Conservation (phyloP, 2,888 invertebrate species). For the Protonemura montana region DNA sequence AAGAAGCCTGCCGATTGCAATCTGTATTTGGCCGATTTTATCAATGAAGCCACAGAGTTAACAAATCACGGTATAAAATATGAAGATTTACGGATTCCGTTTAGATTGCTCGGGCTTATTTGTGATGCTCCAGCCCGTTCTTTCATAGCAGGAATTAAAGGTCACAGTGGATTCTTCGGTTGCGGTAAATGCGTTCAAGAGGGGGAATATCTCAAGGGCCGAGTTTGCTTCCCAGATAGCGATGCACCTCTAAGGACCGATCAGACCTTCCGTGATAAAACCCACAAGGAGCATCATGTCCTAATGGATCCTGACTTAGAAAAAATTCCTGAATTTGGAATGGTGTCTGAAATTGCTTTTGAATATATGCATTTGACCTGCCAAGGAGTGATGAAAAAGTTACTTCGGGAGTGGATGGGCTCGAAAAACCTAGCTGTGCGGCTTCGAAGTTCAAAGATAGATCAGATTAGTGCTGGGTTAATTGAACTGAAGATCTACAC, state of each 20-base stretch:
- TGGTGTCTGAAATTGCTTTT: slow-evolving; percentile 15
- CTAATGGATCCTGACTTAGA: neutral
- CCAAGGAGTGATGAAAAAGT: slow-evolving; percentile 26
- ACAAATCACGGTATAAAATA: slow-evolving; percentile 35
- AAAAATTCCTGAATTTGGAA: slow-evolving; percentile 25
- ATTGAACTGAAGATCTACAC: slow-evolving; percentile 14
- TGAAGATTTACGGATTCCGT: neutral
- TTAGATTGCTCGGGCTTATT: slow-evolving; percentile 45
- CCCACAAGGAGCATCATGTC: slow-evolving; percentile 47
- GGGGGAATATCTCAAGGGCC: slow-evolving; percentile 38
- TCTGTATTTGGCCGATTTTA: slow-evolving; percentile 45
- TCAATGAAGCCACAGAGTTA: slow-evolving; percentile 44
- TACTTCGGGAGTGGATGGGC: slow-evolving; percentile 25
- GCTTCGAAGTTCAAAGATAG: slow-evolving; percentile 24
- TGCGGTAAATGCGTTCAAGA: slow-evolving; percentile 47
- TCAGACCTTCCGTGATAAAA: slow-evolving; percentile 42
- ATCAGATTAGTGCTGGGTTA: neutral
- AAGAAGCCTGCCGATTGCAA: slow-evolving; percentile 46
- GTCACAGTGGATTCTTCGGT: slow-evolving; percentile 44
- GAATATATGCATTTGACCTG: slow-evolving; percentile 35
- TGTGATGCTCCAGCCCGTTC: slow-evolving; percentile 49
- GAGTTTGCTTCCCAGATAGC: slow-evolving; percentile 42
- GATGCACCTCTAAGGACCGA: slow-evolving; percentile 43
- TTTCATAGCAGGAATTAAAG: slow-evolving; percentile 45
- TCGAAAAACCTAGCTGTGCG: slow-evolving; percentile 7